These are phyloP conservation scores for Parasteatoda tepidariorum DNA, from an alignment of 1,140 invertebrate genomes.

Conservation along the genomic window DNA sequence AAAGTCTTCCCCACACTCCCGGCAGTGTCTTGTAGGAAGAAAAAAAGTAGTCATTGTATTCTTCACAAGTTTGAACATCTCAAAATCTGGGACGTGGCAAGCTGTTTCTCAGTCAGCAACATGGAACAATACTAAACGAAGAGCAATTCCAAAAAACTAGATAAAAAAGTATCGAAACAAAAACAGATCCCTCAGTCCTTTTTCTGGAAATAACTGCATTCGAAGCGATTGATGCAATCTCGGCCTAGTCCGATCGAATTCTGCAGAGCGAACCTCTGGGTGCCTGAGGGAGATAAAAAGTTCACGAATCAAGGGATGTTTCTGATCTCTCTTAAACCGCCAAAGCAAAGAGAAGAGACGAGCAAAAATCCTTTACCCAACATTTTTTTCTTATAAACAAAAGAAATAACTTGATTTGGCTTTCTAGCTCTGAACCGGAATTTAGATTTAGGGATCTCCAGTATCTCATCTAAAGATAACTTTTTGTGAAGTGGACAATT, in stretches of 20 bases:
- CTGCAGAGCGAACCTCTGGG: background rate
- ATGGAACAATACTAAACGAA: constrained; percentile 48
- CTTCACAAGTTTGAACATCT: constrained; percentile 56
- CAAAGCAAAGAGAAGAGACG: too few species aligned
- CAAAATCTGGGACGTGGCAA: constrained; percentile 45
- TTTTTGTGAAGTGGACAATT: too few species aligned
- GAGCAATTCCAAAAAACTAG: constrained; percentile 36
- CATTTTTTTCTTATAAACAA: too few species aligned
- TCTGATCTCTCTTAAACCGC: too few species aligned
- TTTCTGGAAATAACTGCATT: constrained; percentile 34
- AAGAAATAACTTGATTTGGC: too few species aligned
- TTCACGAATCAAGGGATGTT: constrained; percentile 39
- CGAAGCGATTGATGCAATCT: constrained; percentile 53
- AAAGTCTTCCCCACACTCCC: background rate
- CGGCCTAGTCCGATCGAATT: constrained; percentile 39
- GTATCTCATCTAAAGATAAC: too few species aligned
- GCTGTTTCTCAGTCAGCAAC: constrained; percentile 36
- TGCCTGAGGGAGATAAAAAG: constrained; percentile 52
- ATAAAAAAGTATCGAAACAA: constrained; percentile 10
- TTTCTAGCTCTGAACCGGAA: too few species aligned
- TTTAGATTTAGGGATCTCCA: too few species aligned
- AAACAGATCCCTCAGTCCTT: constrained; percentile 12
- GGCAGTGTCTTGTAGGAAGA: background rate
- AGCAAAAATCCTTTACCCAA: too few species aligned
- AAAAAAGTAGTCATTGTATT: constrained; percentile 37